Conservation (phyloP, 1,140 invertebrate species). For the Eciton burchellii region DNA sequence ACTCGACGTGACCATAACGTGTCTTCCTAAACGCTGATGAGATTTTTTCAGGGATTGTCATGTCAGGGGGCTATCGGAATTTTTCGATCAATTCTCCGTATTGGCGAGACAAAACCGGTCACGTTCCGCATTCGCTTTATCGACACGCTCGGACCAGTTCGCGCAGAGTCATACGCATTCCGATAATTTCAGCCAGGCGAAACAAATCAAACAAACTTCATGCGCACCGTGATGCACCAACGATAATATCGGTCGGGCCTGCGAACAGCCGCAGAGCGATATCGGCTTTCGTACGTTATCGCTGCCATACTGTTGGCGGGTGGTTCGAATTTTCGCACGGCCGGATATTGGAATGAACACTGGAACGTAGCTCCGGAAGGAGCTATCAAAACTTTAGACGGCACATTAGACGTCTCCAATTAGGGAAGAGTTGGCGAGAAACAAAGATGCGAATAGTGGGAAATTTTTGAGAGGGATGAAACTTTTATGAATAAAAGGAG, state of each 20-base stretch:
- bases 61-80: neutral
- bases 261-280: slow-evolving; percentile 66
- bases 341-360: slow-evolving; percentile 73
- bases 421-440: neutral
- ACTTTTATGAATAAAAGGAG: neutral
- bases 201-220: slow-evolving; percentile 62
- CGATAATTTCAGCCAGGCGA: slow-evolving; percentile 50
- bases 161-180: slow-evolving; percentile 34
- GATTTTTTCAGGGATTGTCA: neutral
- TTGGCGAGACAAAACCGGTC: neutral
- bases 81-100: slow-evolving; percentile 4
- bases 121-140: slow-evolving; percentile 22
- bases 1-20: too few species aligned
- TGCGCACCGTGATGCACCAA: slow-evolving; percentile 41
- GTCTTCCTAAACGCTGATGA: neutral
- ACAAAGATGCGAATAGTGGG: neutral
- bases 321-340: slow-evolving; percentile 81
- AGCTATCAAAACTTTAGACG: neutral
- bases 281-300: slow-evolving; percentile 72
- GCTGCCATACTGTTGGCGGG: slow-evolving; percentile 72
- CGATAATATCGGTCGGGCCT: slow-evolving; percentile 68
- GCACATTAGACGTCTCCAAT: neutral
- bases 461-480: neutral
- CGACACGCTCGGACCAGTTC: slow-evolving; percentile 33
- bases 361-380: slow-evolving; percentile 39